phyloP scores from a whole-genome alignment of 2,888 invertebrate species.

The Pristionchus entomophagus region DNA sequence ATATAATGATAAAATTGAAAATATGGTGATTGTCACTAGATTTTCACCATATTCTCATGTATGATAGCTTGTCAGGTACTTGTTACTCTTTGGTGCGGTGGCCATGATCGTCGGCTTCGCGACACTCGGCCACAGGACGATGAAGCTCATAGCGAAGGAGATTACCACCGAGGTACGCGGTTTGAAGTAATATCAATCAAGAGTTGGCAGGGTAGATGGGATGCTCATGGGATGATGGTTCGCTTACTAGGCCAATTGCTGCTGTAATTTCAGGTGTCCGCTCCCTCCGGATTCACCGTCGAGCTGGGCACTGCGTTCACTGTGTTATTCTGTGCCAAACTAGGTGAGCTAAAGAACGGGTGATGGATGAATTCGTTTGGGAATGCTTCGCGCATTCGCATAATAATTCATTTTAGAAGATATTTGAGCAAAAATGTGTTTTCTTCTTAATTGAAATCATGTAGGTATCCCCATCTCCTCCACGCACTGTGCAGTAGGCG shows the following conservation, averaged over 20 bases:
- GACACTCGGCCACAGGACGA: constrained; percentile 65
- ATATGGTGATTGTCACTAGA: background rate
- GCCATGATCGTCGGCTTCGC: constrained; percentile 67
- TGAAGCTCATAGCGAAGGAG: constrained; percentile 64
- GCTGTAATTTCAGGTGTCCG: constrained; percentile 47
- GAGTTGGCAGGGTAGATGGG: background rate
- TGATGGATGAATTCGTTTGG: too few relatives aligned
- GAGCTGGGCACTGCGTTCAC: constrained; percentile 71
- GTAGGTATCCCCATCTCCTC: constrained; percentile 64
- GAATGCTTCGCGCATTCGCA: too few relatives aligned
- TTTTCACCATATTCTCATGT: background rate
- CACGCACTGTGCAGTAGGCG: constrained; percentile 71
- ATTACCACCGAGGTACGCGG: constrained; percentile 61
- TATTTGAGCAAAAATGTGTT: background rate
- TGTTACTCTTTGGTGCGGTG: constrained; percentile 60
- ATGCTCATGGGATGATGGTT: background rate
- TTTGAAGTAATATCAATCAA: background rate
- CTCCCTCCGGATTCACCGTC: constrained; percentile 68
- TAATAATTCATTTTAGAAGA: too few relatives aligned
- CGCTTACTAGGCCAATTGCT: background rate
- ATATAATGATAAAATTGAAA: too few relatives aligned
- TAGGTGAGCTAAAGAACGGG: constrained; percentile 59
- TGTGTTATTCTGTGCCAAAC: constrained; percentile 67
- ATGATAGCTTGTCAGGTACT: constrained; percentile 33
- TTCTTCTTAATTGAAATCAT: background rate